Base-by-base conservation (phyloP, 2,888 invertebrate genomes). In the Piscicola geometra region DNA sequence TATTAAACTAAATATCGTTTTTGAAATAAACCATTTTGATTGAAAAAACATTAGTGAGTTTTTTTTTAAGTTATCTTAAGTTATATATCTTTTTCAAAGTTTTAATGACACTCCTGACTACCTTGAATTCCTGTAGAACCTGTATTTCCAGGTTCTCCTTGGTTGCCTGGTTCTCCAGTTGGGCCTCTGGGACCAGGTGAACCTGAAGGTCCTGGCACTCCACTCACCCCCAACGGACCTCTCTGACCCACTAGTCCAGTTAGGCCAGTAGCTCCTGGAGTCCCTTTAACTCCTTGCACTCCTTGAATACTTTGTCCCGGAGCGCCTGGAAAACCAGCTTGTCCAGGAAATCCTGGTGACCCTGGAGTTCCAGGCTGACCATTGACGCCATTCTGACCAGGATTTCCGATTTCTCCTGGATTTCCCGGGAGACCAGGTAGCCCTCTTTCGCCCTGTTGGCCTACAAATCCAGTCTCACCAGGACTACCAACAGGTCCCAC, bases 71-170 rank as follows among this genome's bases (percentile, higher is more conserved):
- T n/a, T n/a, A n/a, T n/a, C n/a, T n/a, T n/a, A n/a, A n/a, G n/a
- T n/a, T n/a, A n/a, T n/a, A n/a, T n/a, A n/a, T n/a, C n/a, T n/a
- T n/a, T n/a, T n/a, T n/a, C n/a, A n/a, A n/a, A n/a, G n/a, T 33
- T 18, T 21, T n/a, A 66, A 66, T 21, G 25, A 15, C 12, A 5
- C n/a, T n/a, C n/a, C n/a, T n/a, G n/a, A n/a, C n/a, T n/a, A 56
- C 78, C 78, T 52, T 66, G 69, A n/a, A 71, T 15, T 33, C 79
- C 79, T 50, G 70, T 28, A 21, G 25, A 30, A 15, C 77, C 77
- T 28, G 69, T 71, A 33, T 66, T 56, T 60, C 77, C 75, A 28
- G 68, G 15, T 5, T 50, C 25, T 32, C 77, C 77, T 18, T 30
- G 60, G 1, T 52, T 33, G 3, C 77, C 77, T 15, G 41, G 35